These are phyloP conservation scores for Drosophila fulvimacula DNA, from an alignment of 2,888 invertebrate genomes.

Conservation along the genomic window DNA sequence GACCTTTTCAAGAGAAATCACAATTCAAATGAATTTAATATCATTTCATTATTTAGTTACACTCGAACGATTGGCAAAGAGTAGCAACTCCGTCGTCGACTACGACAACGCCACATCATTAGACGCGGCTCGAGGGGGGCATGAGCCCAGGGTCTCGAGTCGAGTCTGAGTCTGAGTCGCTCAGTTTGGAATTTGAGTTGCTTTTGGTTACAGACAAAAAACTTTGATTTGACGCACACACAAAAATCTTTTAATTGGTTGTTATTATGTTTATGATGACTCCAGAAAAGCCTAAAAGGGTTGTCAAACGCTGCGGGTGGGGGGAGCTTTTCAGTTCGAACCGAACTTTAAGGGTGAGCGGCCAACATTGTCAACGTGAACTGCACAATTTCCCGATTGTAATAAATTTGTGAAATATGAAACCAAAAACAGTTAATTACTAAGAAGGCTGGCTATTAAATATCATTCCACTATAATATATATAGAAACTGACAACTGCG, in stretches of 20 bases:
- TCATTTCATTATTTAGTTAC: constrained; percentile 84
- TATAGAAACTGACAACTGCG: too few relatives aligned
- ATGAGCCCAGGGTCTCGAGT: not conserved
- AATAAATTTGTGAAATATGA: constrained; percentile 42
- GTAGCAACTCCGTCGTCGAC: constrained; percentile 59
- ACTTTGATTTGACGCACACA: constrained; percentile 56
- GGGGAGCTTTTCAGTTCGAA: not conserved
- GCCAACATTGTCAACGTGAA: constrained; percentile 2
- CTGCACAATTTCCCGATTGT: constrained; percentile 8
- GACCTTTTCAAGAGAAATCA: constrained; percentile 83
- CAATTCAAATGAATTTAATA: constrained; percentile 84
- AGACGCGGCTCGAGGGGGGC: constrained; percentile 13
- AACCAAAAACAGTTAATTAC: constrained; percentile 62
- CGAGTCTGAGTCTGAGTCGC: not conserved
- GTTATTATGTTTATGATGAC: constrained; percentile 67
- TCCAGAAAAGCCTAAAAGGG: constrained; percentile 60
- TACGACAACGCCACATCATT: constrained; percentile 22
- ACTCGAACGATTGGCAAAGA: constrained; percentile 80
- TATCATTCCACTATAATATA: constrained; percentile 3
- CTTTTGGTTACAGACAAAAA: constrained; percentile 67
- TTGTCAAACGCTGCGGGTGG: constrained; percentile 45
- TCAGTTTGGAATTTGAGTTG: constrained; percentile 67
- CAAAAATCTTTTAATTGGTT: constrained; percentile 76
- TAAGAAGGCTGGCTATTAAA: constrained; percentile 16
- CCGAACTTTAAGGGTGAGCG: constrained; percentile 43